phyloP scores from a whole-genome alignment of 2,888 invertebrate species.

The Melanargia galathea region DNA sequence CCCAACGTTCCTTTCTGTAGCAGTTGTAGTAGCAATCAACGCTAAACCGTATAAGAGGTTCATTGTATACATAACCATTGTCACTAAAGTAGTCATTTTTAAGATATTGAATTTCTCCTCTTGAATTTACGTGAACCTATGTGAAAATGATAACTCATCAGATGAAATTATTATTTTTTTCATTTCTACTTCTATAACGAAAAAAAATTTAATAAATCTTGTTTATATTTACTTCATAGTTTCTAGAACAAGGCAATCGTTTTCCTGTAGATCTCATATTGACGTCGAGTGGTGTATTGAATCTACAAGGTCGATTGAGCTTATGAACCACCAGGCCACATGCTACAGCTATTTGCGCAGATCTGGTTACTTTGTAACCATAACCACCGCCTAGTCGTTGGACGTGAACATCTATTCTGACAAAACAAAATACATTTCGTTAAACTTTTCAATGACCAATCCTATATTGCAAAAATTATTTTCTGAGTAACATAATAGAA shows the following conservation, averaged over 20 bases:
- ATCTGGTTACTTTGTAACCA: slow-evolving; percentile 87
- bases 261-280: slow-evolving; percentile 84
- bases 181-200: no score
- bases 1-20: slow-evolving; percentile 10
- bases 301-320: slow-evolving; percentile 84
- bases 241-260: slow-evolving; percentile 69
- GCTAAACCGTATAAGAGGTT: slow-evolving; percentile 2
- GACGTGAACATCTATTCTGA: slow-evolving; percentile 84
- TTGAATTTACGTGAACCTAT: slow-evolving; percentile 22
- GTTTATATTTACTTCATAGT: slow-evolving; percentile 77
- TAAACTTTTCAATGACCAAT: no score
- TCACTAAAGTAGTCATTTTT: slow-evolving; percentile 15
- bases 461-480: neutral
- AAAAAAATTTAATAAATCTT: no score
- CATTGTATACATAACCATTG: slow-evolving; percentile 20
- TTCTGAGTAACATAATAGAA: no score
- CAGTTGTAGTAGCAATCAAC: slow-evolving; percentile 16
- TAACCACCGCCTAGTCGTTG: slow-evolving; percentile 74
- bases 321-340: slow-evolving; percentile 84
- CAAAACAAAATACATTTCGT: no score
- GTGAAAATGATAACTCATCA: neutral
- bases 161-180: neutral
- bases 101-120: slow-evolving; percentile 19
- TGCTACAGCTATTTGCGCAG: slow-evolving; percentile 80
- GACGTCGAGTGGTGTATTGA: slow-evolving; percentile 84